Percentiles rank a stretch among this genome's conserved stretches.
These are phyloP conservation scores for Philopedon plagiatum DNA, from an alignment of 2,888 invertebrate genomes.

Conservation along the genomic window DNA sequence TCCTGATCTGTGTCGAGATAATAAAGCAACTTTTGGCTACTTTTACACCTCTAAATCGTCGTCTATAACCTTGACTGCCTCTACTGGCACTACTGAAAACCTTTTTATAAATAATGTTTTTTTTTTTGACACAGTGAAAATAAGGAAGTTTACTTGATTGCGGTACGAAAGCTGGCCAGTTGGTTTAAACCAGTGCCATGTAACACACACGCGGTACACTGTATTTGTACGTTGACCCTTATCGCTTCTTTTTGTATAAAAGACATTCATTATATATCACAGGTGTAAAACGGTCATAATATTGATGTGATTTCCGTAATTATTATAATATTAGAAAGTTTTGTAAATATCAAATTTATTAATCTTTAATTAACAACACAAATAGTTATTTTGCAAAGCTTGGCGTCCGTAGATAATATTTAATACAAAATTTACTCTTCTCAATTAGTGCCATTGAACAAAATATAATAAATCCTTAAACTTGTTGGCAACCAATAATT, in stretches of 20 bases:
- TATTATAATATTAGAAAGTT: slow-evolving; percentile 6
- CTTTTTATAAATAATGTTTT: too few relatives aligned
- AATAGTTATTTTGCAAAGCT: not conserved
- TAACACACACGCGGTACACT: too few relatives aligned
- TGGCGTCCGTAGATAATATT: slow-evolving; percentile 2
- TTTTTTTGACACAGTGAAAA: too few relatives aligned
- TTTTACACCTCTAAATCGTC: too few relatives aligned
- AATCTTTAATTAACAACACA: slow-evolving; percentile 2
- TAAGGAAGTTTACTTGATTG: too few relatives aligned
- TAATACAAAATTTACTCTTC: slow-evolving; percentile 9
- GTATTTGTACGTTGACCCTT: too few relatives aligned
- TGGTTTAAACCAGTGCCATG: too few relatives aligned
- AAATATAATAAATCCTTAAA: slow-evolving; percentile 14
- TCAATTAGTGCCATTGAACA: slow-evolving; percentile 4
- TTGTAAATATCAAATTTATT: not conserved
- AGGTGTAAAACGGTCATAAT: not conserved
- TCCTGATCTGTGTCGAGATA: too few relatives aligned
- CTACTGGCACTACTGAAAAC: too few relatives aligned
- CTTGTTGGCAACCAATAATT: slow-evolving; percentile 21
- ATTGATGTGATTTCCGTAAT: not conserved
- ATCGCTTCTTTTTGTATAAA: not conserved
- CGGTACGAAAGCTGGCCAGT: too few relatives aligned
- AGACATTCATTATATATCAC: not conserved
- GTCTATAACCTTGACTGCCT: too few relatives aligned
- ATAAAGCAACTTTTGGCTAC: too few relatives aligned